These are phyloP conservation scores for Brachionus sp. DNA, from an alignment of 1,140 invertebrate genomes.

Conservation along the genomic window DNA sequence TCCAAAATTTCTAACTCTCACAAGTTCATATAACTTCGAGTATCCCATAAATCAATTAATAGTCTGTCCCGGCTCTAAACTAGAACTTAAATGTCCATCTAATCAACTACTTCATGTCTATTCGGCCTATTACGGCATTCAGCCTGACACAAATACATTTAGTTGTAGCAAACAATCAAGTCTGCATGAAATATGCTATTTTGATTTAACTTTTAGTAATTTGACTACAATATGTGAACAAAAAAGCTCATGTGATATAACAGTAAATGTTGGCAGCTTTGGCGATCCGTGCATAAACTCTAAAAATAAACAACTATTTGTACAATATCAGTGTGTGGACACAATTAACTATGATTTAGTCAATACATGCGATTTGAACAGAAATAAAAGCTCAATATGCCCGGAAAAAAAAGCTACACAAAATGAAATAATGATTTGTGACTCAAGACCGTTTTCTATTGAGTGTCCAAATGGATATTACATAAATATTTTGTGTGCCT, in stretches of 20 bases:
- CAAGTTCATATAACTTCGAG: neutral
- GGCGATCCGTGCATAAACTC: constrained; percentile 38
- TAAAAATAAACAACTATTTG: constrained; percentile 33
- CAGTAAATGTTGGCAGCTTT: constrained; percentile 19
- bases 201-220: constrained; percentile 31
- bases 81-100: constrained; percentile 6
- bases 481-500: constrained; percentile 28
- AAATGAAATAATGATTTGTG: constrained; percentile 4
- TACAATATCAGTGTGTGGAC: constrained; percentile 42
- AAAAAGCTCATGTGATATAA: constrained; percentile 2
- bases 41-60: constrained; percentile 40
- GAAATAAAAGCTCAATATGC: constrained; percentile 30
- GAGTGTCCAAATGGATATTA: neutral
- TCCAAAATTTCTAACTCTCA: constrained; percentile 10
- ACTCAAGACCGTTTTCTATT: neutral
- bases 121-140: constrained; percentile 39
- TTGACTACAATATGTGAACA: constrained; percentile 16
- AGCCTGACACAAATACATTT: constrained; percentile 13
- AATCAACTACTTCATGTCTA: constrained; percentile 23
- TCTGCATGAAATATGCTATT: constrained; percentile 43
- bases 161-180: neutral
- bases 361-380: neutral
- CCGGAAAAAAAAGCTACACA: neutral
- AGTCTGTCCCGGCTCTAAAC: constrained; percentile 15
- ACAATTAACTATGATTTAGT: neutral